Conservation (phyloP, 2,797 vertebrate genomes). For the Ataeniobius toweri region DNA sequence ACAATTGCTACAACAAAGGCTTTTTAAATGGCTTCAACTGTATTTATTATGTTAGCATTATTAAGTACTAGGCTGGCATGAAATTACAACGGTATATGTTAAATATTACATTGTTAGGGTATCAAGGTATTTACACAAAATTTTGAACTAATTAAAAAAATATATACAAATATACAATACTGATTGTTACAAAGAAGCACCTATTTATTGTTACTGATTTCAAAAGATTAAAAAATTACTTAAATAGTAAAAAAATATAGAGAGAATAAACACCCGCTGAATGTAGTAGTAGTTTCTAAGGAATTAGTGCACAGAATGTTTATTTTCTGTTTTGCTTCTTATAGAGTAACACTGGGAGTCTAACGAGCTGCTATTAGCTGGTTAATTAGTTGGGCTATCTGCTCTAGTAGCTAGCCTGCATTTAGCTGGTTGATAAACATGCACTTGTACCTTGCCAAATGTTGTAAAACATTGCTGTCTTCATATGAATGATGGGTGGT, state of each 20-base stretch:
- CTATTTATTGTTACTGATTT: not conserved
- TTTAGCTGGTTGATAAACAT: not conserved
- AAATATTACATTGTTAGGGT: not conserved
- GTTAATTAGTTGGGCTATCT: no score
- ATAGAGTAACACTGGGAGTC: not conserved
- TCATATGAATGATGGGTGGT: not conserved
- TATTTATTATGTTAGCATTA: conserved; percentile 5
- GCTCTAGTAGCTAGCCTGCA: no score
- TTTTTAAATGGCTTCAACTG: conserved; percentile 17
- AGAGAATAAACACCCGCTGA: no score
- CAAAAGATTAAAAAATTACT: not conserved
- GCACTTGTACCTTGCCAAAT: not conserved
- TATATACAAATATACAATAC: not conserved
- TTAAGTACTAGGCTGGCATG: not conserved
- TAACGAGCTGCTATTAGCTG: not conserved
- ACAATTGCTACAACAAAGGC: conserved; percentile 14
- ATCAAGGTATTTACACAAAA: not conserved
- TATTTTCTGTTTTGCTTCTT: not conserved
- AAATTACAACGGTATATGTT: not conserved
- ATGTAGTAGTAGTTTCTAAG: not conserved
- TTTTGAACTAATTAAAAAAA: not conserved
- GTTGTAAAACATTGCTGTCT: not conserved
- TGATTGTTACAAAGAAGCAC: not conserved
- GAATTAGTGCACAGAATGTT: not conserved
- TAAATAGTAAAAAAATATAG: no score